Percentiles rank a stretch among this genome's conserved stretches.
Conservation (phyloP, 2,113 vertebrate species). For the Ophthalmolycus amberensis region DNA sequence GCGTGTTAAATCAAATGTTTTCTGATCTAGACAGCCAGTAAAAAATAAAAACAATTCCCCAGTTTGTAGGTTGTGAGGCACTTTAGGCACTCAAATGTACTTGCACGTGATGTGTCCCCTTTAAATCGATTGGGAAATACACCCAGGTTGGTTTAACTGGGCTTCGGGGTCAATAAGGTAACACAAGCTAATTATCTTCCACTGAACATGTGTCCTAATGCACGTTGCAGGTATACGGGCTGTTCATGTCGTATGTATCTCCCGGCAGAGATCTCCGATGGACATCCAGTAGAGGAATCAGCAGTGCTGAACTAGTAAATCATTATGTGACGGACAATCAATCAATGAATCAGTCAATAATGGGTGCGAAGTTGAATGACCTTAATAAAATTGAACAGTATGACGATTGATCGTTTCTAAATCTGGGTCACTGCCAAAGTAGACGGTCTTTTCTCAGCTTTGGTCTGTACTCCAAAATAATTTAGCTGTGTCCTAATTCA, state of each 20-base stretch:
- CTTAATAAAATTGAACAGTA: conserved; percentile 7
- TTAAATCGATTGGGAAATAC: background rate
- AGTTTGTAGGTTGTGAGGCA: too few species aligned
- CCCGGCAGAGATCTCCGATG: conserved; percentile 3
- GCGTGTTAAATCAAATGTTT: too few species aligned
- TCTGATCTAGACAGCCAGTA: too few species aligned
- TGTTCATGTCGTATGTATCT: background rate
- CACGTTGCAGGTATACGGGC: background rate
- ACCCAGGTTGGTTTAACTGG: background rate
- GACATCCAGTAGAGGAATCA: background rate
- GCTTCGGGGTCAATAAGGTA: background rate
- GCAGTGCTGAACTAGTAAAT: background rate
- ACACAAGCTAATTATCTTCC: background rate
- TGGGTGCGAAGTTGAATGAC: background rate
- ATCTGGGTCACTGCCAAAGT: conserved; percentile 51
- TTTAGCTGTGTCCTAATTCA: conserved; percentile 38
- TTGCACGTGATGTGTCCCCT: background rate
- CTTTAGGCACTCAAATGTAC: background rate
- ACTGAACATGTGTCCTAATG: background rate
- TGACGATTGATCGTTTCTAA: conserved; percentile 49
- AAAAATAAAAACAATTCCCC: too few species aligned
- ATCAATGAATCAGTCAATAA: background rate
- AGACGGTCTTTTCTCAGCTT: conserved; percentile 24
- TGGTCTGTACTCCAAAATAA: conserved; percentile 11
- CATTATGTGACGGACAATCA: conserved; percentile 8